Evolutionary conservation across 2,888 invertebrate genomes (phyloP), one percentile per base, ranked within the genome.

Genomic region (Lepidocyrtinus sp.): DNA sequence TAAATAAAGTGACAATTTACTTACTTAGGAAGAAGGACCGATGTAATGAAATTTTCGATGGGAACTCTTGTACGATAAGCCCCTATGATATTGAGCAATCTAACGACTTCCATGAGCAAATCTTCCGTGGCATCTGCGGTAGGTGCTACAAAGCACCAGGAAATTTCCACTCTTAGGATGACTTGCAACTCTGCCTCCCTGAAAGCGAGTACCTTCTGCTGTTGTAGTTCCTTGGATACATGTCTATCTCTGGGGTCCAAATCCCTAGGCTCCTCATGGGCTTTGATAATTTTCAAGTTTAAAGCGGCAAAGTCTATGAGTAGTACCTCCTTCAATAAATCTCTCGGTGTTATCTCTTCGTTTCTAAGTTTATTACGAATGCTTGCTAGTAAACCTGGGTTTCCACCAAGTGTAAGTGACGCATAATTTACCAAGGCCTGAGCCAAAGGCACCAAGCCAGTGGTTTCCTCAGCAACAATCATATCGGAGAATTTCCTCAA

Each of bases 131-230:
- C 79, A 5, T 79, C 73, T 9, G 79, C 75, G 46, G 75, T 72
- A 0, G 73, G 68, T 17, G 76, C 73, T 1, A 73, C 68, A 55
- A 81, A 75, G 64, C 77, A 68, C 77, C 77, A 84, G 0, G 75
- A 74, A 15, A 84, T 75, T 64, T 84, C 83, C 25, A 84, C 61
- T 21, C 79, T 70, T 0, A 82, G 62, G 59, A 84, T 63, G 1
- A 84, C 73, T 59, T 84, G 83, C 12, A 82, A 67, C n/a, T 82
- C 72, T 15, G 75, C 73, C 59, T 82, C 67, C 12, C 77, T 46
- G 25, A 78, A 81, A 1, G 75, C 65, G 5, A 69, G 45, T 19
- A 19, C 45, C 22, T 67, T 72, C 59, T 36, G 2, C 17, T 12
- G 12, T 21, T 61, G 3, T n/a, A n/a, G n/a, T n/a, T n/a, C n/a